These are phyloP conservation scores for Mus spretus DNA, from an alignment of 2,797 vertebrate species.

Conservation along the genomic window DNA sequence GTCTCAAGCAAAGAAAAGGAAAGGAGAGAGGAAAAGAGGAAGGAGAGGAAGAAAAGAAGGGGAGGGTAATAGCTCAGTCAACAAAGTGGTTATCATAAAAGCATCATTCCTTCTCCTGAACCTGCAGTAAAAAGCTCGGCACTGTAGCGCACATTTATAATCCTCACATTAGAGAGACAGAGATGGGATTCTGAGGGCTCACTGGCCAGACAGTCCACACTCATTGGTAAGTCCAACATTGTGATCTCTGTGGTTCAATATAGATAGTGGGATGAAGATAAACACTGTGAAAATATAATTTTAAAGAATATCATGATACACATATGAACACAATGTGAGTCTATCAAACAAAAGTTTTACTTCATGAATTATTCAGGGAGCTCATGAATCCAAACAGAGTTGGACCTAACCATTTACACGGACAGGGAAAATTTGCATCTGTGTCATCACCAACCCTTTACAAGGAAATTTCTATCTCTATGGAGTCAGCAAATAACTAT, in stretches of 20 bases:
- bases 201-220: too few relatives aligned
- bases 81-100: neutral
- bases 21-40: neutral
- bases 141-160: neutral
- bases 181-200: too few relatives aligned
- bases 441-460: neutral
- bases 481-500: neutral
- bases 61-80: neutral
- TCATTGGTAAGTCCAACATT: neutral
- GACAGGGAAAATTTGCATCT: neutral
- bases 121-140: neutral
- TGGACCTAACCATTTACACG: slow-evolving; percentile 32
- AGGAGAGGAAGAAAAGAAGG: too few relatives aligned
- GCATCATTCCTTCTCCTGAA: neutral
- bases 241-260: neutral
- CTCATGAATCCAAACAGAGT: slow-evolving; percentile 39
- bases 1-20: neutral
- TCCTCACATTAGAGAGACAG: too few relatives aligned
- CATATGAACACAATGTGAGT: slow-evolving; percentile 43
- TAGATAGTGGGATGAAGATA: slow-evolving; percentile 33
- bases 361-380: slow-evolving; percentile 43
- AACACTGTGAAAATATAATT: neutral
- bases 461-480: slow-evolving; percentile 10
- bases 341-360: slow-evolving; percentile 7
- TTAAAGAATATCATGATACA: slow-evolving; percentile 39